Evolutionary conservation across 2,888 invertebrate species (phyloP).

Genomic region (Synanthedon vespiformis): DNA sequence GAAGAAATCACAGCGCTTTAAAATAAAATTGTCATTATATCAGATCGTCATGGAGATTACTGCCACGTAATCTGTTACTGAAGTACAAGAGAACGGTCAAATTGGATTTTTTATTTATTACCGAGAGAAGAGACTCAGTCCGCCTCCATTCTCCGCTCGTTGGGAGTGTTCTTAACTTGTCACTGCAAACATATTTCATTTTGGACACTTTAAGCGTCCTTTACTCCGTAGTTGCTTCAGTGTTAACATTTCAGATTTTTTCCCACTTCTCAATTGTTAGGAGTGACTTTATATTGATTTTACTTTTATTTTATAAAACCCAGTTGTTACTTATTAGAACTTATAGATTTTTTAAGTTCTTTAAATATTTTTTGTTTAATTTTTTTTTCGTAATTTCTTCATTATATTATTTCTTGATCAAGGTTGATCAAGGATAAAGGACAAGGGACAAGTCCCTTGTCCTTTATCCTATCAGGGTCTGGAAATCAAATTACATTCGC

Average conservation of each 20-base stretch:
- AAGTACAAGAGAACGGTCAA: constrained; percentile 8
- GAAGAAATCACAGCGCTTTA: too few species aligned
- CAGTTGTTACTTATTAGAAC: too few species aligned
- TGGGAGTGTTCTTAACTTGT: constrained; percentile 33
- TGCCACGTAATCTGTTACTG: constrained; percentile 15
- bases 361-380: too few species aligned
- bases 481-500: too few species aligned
- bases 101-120: constrained; percentile 26
- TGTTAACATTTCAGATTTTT: constrained; percentile 1
- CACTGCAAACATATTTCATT: constrained; percentile 43
- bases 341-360: too few species aligned
- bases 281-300: neutral
- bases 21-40: too few species aligned
- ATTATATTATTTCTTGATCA: too few species aligned
- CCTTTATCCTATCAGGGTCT: too few species aligned
- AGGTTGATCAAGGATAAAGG: too few species aligned
- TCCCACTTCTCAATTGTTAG: constrained; percentile 3
- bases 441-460: too few species aligned
- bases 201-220: constrained; percentile 28
- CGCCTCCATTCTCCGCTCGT: constrained; percentile 14
- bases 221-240: constrained; percentile 8
- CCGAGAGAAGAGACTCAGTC: constrained; percentile 11
- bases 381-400: too few species aligned
- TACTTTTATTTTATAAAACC: too few species aligned
- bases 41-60: constrained; percentile 15